These are phyloP conservation scores for Lutjanus erythropterus DNA, from an alignment of 2,113 vertebrate species.

Conservation along the genomic window DNA sequence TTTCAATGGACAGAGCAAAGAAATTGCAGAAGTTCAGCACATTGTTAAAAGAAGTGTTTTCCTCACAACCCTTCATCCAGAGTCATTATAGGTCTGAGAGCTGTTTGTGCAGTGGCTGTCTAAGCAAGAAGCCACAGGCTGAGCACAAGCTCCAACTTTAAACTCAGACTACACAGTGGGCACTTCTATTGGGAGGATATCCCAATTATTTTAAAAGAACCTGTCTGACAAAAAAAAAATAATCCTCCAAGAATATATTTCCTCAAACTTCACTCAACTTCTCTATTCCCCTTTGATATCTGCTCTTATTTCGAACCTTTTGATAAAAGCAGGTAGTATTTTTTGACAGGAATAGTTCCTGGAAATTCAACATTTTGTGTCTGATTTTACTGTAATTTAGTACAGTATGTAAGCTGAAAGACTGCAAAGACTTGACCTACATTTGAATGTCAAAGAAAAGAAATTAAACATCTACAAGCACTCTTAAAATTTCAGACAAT, in stretches of 20 bases:
- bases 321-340: not conserved
- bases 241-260: slow-evolving; percentile 12
- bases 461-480: not conserved
- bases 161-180: slow-evolving; percentile 35
- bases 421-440: not conserved
- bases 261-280: slow-evolving; percentile 26
- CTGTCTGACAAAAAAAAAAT: slow-evolving; percentile 31
- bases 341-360: slow-evolving; percentile 8
- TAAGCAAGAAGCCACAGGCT: slow-evolving; percentile 31
- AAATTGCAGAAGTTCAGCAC: slow-evolving; percentile 52
- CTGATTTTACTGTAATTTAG: not conserved
- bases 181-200: slow-evolving; percentile 21
- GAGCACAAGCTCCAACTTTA: slow-evolving; percentile 28
- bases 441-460: not conserved
- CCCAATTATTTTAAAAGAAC: slow-evolving; percentile 59
- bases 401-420: not conserved
- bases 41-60: slow-evolving; percentile 67
- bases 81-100: slow-evolving; percentile 58
- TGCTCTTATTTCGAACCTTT: slow-evolving; percentile 22
- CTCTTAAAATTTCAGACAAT: not conserved
- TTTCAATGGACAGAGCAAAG: slow-evolving; percentile 40
- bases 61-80: slow-evolving; percentile 40
- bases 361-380: not conserved
- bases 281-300: slow-evolving; percentile 26
- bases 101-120: slow-evolving; percentile 41